Conservation (phyloP, 2,888 invertebrate genomes). For the Hirtodrosophila alboralis region DNA sequence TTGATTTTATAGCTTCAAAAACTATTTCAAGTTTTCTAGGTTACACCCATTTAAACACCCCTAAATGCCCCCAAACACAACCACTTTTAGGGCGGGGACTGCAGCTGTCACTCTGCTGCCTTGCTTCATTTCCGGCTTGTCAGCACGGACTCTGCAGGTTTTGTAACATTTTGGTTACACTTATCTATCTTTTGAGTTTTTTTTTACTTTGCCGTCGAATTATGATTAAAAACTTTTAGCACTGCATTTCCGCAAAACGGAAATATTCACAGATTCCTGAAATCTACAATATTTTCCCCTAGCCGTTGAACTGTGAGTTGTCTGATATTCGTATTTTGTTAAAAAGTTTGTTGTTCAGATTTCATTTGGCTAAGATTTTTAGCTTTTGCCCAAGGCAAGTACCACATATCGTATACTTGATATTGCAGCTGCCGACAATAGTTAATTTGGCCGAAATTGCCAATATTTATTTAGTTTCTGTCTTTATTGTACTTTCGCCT, state of each 20-base stretch:
- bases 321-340: slow-evolving; percentile 20
- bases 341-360: slow-evolving; percentile 10
- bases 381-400: slow-evolving; percentile 2
- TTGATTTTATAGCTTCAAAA: slow-evolving; percentile 42
- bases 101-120: slow-evolving; percentile 46
- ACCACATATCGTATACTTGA: slow-evolving; percentile 39
- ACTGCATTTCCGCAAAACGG: slow-evolving; percentile 40
- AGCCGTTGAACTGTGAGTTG: slow-evolving; percentile 42
- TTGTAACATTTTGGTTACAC: slow-evolving; percentile 8
- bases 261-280: too few relatives aligned
- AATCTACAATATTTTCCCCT: not conserved
- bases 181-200: slow-evolving; percentile 25
- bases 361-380: slow-evolving; percentile 27
- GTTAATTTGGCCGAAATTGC: slow-evolving; percentile 31
- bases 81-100: slow-evolving; percentile 33
- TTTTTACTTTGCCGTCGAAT: slow-evolving; percentile 7
- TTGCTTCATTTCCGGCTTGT: slow-evolving; percentile 58
- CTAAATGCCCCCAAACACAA: slow-evolving; percentile 2
- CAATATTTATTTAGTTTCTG: slow-evolving; percentile 44
- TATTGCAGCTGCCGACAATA: slow-evolving; percentile 21
- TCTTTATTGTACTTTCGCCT: slow-evolving; percentile 18
- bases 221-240: slow-evolving; percentile 42
- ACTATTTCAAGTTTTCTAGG: slow-evolving; percentile 30
- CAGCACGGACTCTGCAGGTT: slow-evolving; percentile 31
- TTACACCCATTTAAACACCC: not conserved